A percentile compares a stretch with the other conserved stretches of the same genome.
phyloP scores from a whole-genome alignment of 2,888 invertebrate species.

The Romanomermis culicivorax region DNA sequence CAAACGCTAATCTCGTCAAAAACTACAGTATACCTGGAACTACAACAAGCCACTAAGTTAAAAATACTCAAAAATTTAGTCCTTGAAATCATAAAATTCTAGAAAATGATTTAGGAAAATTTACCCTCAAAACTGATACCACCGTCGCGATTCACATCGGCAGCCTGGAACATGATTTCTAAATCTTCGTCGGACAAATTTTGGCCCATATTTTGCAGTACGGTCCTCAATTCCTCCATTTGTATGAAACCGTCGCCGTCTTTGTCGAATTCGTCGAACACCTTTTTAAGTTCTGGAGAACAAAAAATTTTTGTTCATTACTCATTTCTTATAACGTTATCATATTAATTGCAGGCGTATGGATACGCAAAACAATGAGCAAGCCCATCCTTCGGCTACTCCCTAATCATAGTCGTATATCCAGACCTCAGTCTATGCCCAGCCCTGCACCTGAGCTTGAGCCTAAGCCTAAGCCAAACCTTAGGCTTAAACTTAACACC shows the following conservation, averaged over 20 bases:
- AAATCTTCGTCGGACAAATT: constrained; percentile 26
- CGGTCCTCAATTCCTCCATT: constrained; percentile 10
- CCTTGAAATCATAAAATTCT: too few species aligned
- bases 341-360: too few species aligned
- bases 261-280: constrained; percentile 5
- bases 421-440: too few species aligned
- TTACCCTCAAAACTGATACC: constrained; percentile 24
- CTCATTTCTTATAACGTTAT: neutral
- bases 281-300: neutral
- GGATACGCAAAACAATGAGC: too few species aligned
- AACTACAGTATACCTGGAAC: too few species aligned
- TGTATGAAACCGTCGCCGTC: constrained; percentile 2
- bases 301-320: neutral
- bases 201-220: constrained; percentile 28
- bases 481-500: too few species aligned
- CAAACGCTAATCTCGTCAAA: too few species aligned
- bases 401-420: too few species aligned
- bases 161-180: constrained; percentile 26
- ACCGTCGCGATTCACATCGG: constrained; percentile 25
- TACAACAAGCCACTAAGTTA: neutral
- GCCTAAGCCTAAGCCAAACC: too few species aligned
- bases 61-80: too few species aligned
- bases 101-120: neutral
- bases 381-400: too few species aligned
- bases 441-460: too few species aligned